These are phyloP conservation scores for Vultur gryphus DNA, from an alignment of 2,797 vertebrate species.

Conservation along the genomic window DNA sequence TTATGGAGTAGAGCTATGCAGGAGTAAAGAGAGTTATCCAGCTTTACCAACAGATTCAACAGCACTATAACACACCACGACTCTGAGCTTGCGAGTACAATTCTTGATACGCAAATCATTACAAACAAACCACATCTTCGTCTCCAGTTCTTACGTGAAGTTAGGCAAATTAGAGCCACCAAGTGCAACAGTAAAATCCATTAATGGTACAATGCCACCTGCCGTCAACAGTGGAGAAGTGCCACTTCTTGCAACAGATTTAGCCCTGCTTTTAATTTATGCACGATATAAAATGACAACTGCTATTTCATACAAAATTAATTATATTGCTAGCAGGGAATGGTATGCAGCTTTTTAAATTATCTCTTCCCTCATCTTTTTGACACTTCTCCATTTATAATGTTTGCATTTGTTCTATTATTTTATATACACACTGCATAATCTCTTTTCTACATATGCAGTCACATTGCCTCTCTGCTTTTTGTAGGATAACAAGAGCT, in stretches of 20 bases:
- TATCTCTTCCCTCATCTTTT: not conserved
- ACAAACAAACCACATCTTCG: slow-evolving; percentile 29
- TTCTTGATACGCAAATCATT: slow-evolving; percentile 28
- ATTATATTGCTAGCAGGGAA: not conserved
- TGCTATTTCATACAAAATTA: not conserved
- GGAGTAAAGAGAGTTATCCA: not conserved
- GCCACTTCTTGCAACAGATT: not conserved
- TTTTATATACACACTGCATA: not conserved
- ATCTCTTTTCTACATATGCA: not conserved
- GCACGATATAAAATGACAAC: not conserved
- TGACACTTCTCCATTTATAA: not conserved
- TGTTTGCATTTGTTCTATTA: not conserved
- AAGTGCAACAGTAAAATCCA: slow-evolving; percentile 33
- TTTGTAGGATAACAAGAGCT: not conserved
- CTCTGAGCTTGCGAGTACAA: not conserved
- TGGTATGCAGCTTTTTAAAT: not conserved
- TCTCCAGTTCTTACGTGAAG: not conserved
- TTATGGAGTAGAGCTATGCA: not conserved
- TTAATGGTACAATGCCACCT: slow-evolving; percentile 80
- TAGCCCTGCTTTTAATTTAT: not conserved
- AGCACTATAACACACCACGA: not conserved
- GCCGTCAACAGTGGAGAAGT: slow-evolving; percentile 39
- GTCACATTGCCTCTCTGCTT: not conserved
- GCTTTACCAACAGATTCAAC: not conserved
- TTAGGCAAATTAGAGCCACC: not conserved